These are phyloP conservation scores for Cuniculus paca DNA, from an alignment of 2,797 vertebrate genomes.

Conservation along the genomic window DNA sequence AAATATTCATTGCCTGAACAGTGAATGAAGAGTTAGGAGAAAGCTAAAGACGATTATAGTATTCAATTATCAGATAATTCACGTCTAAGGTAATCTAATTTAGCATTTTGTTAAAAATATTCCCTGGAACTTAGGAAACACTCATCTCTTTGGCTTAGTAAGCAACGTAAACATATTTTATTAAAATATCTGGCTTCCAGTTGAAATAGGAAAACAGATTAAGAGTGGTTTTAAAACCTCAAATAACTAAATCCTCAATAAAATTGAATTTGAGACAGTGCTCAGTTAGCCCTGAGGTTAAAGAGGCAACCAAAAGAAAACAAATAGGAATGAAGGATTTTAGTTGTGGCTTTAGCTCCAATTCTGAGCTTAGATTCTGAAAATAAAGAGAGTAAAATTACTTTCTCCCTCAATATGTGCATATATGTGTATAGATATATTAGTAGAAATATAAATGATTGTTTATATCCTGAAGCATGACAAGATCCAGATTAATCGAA, in stretches of 20 bases:
- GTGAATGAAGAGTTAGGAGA: constrained; percentile 58
- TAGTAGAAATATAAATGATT: constrained; percentile 46
- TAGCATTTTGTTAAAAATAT: constrained; percentile 59
- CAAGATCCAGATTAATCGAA: constrained; percentile 64
- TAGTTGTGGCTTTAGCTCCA: background rate
- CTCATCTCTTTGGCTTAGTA: constrained; percentile 66
- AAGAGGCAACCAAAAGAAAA: constrained; percentile 51
- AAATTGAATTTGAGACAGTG: constrained; percentile 67
- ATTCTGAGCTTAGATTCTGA: constrained; percentile 37
- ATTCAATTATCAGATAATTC: constrained; percentile 57
- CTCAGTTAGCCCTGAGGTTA: constrained; percentile 38
- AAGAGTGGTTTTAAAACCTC: constrained; percentile 68
- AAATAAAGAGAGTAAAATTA: constrained; percentile 58
- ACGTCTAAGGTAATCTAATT: constrained; percentile 55
- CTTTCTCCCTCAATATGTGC: background rate
- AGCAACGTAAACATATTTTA: constrained; percentile 68
- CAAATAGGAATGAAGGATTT: constrained; percentile 23
- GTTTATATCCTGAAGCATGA: constrained; percentile 51
- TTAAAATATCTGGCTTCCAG: constrained; percentile 66
- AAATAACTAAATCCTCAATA: constrained; percentile 54
- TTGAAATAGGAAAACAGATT: constrained; percentile 68
- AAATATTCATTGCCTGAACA: constrained; percentile 70
- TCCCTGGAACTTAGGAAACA: constrained; percentile 51
- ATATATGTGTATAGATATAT: background rate
- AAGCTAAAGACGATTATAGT: constrained; percentile 29